These are phyloP conservation scores for Terebella lapidaria DNA, from an alignment of 2,888 invertebrate species.

Conservation along the genomic window DNA sequence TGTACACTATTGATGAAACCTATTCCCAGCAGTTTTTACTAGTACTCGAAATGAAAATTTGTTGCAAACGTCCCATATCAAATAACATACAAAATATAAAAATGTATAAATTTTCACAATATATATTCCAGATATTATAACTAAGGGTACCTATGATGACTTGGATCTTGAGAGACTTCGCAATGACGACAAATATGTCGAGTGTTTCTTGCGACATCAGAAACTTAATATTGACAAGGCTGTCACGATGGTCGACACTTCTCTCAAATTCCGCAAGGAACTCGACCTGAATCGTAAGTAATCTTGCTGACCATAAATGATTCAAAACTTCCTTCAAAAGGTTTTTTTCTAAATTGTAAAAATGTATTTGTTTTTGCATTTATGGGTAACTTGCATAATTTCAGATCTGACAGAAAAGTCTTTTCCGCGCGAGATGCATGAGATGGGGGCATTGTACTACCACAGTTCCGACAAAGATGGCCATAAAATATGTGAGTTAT, in stretches of 20 bases:
- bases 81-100: no score
- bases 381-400: slow-evolving; percentile 6
- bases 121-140: slow-evolving; percentile 39
- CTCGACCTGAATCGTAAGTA: slow-evolving; percentile 22
- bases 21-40: no score
- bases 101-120: no score
- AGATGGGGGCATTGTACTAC: slow-evolving; percentile 72
- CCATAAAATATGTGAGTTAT: slow-evolving; percentile 16
- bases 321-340: no score
- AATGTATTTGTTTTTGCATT: neutral
- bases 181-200: slow-evolving; percentile 38
- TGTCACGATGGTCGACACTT: slow-evolving; percentile 19
- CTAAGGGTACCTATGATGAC: slow-evolving; percentile 43
- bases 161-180: slow-evolving; percentile 41
- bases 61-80: no score
- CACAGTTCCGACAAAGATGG: slow-evolving; percentile 72
- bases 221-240: slow-evolving; percentile 65
- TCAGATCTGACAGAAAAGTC: slow-evolving; percentile 60
- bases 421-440: slow-evolving; percentile 68
- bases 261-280: slow-evolving; percentile 25
- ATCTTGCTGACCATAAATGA: no score
- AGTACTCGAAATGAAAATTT: no score
- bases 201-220: slow-evolving; percentile 68
- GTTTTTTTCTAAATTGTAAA: neutral
- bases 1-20: no score